Conservation (phyloP, 2,797 vertebrate species). For the Poecilia velifera region DNA sequence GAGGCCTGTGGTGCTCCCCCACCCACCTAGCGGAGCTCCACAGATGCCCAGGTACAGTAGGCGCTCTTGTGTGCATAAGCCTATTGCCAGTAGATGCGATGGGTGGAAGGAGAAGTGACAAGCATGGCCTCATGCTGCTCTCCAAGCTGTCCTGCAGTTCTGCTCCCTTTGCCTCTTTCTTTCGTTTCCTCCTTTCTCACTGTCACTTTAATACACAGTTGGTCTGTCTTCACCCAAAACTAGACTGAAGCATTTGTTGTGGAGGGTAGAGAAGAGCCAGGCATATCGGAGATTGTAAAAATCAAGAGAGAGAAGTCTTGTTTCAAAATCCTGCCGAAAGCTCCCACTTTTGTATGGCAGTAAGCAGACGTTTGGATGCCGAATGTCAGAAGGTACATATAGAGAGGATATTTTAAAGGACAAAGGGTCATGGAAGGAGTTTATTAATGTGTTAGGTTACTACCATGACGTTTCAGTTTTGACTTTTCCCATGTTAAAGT, state of each 20-base stretch:
- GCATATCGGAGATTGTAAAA: conserved; percentile 28
- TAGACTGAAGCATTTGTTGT: conserved; percentile 25
- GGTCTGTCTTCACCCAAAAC: conserved; percentile 29
- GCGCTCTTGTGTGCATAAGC: conserved; percentile 55
- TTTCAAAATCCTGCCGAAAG: conserved; percentile 37
- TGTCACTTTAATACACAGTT: conserved; percentile 4
- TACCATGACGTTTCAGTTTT: not conserved
- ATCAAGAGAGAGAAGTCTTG: conserved; percentile 25
- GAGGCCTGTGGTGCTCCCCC: conserved; percentile 57
- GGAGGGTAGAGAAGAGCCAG: conserved; percentile 11
- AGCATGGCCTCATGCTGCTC: conserved; percentile 76
- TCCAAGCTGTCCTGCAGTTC: conserved; percentile 82
- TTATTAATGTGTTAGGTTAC: not conserved
- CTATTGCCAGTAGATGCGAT: conserved; percentile 54
- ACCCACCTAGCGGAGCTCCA: conserved; percentile 66
- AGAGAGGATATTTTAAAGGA: conserved; percentile 19
- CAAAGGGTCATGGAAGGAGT: conserved; percentile 18
- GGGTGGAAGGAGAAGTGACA: conserved; percentile 76
- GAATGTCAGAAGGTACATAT: conserved; percentile 51
- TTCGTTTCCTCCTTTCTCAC: conserved; percentile 9
- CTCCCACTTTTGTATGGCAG: conserved; percentile 29
- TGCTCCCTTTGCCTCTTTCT: conserved; percentile 40
- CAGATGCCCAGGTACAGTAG: conserved; percentile 80
- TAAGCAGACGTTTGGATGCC: conserved; percentile 31
- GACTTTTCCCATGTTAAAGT: not conserved